phyloP scores from a whole-genome alignment of 2,888 invertebrate species.

The Acrobasis consociella region DNA sequence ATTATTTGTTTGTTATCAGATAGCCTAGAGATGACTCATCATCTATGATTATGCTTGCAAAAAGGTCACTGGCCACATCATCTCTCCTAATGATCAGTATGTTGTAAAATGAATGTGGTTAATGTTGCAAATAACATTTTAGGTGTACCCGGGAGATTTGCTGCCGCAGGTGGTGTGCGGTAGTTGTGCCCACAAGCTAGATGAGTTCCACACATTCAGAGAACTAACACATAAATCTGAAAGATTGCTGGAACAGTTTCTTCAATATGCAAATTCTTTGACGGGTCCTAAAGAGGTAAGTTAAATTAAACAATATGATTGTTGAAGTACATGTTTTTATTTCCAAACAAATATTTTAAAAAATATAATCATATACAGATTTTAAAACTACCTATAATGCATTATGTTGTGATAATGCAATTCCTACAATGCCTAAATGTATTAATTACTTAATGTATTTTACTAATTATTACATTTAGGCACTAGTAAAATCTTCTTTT shows the following conservation, averaged over 20 bases:
- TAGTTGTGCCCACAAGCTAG: constrained; percentile 89
- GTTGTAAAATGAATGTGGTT: constrained; percentile 50
- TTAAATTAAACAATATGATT: constrained; percentile 30
- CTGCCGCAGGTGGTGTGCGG: constrained; percentile 90
- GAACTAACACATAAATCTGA: constrained; percentile 89
- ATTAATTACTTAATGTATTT: too few species aligned
- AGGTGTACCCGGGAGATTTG: constrained; percentile 90
- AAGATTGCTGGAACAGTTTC: constrained; percentile 88
- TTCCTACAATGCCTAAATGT: not conserved
- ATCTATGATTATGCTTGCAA: constrained; percentile 71
- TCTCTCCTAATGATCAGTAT: constrained; percentile 55
- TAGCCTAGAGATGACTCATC: constrained; percentile 67
- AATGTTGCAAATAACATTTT: constrained; percentile 56
- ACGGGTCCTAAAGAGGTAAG: constrained; percentile 86
- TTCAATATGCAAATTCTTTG: constrained; percentile 87
- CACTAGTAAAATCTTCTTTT: constrained; percentile 60
- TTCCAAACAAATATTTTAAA: constrained; percentile 23
- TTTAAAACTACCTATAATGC: constrained; percentile 24
- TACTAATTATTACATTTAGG: constrained; percentile 42
- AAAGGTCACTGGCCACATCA: constrained; percentile 75
- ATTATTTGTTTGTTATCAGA: constrained; percentile 62
- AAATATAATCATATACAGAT: constrained; percentile 25
- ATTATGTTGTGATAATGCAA: constrained; percentile 8
- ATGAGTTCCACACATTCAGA: constrained; percentile 89
- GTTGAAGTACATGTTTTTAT: constrained; percentile 33